These are phyloP conservation scores for Aptenodytes patagonicus DNA, from an alignment of 2,113 vertebrate genomes.

Conservation along the genomic window DNA sequence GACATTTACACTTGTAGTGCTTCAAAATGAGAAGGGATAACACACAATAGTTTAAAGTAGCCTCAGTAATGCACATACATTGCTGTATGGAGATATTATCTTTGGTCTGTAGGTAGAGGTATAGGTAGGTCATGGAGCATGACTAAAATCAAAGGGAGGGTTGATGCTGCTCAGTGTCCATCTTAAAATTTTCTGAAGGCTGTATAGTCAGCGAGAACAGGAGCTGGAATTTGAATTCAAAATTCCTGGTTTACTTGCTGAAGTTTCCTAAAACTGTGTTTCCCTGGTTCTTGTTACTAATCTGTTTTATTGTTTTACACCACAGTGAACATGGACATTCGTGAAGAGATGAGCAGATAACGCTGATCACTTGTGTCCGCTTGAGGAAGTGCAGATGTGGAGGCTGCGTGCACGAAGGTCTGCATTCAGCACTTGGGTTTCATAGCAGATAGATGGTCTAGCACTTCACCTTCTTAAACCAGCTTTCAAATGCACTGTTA, in stretches of 20 bases:
- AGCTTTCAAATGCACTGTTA: background rate
- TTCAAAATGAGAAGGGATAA: background rate
- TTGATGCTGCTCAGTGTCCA: background rate
- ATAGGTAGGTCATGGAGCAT: background rate
- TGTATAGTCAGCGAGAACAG: background rate
- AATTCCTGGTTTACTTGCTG: background rate
- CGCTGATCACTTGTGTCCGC: fast-evolving
- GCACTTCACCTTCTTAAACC: background rate
- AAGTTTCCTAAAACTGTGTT: background rate
- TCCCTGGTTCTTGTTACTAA: background rate
- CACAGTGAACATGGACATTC: fast-evolving
- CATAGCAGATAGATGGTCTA: background rate
- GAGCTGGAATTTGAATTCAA: background rate
- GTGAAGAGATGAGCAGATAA: background rate
- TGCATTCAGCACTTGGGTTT: background rate
- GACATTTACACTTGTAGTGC: background rate
- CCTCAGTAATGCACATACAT: fast-evolving
- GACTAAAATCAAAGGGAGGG: background rate
- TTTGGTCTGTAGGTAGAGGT: background rate
- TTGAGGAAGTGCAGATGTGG: fast-evolving
- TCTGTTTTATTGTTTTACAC: background rate
- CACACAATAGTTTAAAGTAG: background rate
- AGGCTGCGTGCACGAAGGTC: fast-evolving
- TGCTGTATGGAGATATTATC: background rate
- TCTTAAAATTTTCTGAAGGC: background rate